Percentiles rank a stretch among this genome's conserved stretches.
phyloP scores from a whole-genome alignment of 2,888 invertebrate genomes.

The Marronus borbonicus region DNA sequence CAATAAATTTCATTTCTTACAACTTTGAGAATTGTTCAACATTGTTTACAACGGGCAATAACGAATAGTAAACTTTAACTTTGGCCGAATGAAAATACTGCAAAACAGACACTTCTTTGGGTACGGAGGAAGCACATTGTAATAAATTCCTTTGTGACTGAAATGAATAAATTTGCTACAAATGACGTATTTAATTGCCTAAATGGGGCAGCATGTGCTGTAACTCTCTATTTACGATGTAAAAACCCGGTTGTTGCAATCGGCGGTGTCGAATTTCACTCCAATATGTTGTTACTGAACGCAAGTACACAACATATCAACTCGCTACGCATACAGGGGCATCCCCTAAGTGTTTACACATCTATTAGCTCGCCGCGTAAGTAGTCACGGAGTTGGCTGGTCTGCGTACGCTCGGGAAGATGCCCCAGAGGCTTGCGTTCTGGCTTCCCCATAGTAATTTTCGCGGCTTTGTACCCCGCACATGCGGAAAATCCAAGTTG shows the following conservation, averaged over 20 bases:
- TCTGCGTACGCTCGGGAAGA: conserved; percentile 53
- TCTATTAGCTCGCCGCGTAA: conserved; percentile 66
- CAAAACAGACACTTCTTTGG: too few relatives aligned
- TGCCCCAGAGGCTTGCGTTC: conserved; percentile 59
- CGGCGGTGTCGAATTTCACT: background rate
- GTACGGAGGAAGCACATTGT: too few relatives aligned
- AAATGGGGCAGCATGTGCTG: background rate
- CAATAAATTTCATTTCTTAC: too few relatives aligned
- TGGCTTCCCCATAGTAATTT: conserved; percentile 1
- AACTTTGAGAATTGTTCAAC: too few relatives aligned
- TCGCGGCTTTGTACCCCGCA: conserved; percentile 4
- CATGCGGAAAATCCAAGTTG: too few relatives aligned
- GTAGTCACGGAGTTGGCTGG: conserved; percentile 61
- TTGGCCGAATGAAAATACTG: too few relatives aligned
- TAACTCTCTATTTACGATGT: too few relatives aligned
- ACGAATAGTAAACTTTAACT: too few relatives aligned
- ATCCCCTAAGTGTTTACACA: background rate
- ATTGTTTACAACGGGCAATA: too few relatives aligned
- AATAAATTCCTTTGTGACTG: background rate
- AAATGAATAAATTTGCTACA: background rate
- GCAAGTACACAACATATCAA: background rate
- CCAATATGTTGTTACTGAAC: background rate
- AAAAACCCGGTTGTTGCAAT: too few relatives aligned
- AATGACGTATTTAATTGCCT: background rate
- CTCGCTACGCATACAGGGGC: background rate